Evolutionary conservation across 2,113 vertebrate species (phyloP).

Genomic region (Grammomys surdaster): DNA sequence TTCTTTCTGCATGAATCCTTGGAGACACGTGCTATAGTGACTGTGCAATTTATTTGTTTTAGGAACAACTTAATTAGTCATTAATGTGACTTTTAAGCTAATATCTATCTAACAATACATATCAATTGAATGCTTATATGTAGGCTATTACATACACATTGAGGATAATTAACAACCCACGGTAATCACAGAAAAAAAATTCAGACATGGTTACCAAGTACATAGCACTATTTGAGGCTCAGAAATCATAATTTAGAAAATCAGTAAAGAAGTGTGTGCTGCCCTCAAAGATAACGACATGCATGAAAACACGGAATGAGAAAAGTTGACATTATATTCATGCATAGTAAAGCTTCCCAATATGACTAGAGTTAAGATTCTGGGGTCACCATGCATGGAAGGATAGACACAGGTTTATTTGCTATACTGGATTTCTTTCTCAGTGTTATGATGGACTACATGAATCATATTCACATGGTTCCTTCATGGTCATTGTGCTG

Average conservation of each 20-base stretch:
- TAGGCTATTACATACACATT: neutral
- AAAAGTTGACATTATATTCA: neutral
- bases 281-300: neutral
- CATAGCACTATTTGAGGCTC: neutral
- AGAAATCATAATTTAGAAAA: neutral
- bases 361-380: neutral
- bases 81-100: neutral
- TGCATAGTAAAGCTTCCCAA: neutral
- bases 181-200: neutral
- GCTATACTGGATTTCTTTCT: neutral
- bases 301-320: neutral
- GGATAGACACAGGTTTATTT: neutral
- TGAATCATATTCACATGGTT: neutral
- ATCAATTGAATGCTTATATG: neutral
- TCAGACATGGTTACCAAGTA: neutral
- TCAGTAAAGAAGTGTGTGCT: neutral
- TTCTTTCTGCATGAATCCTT: neutral
- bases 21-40: neutral
- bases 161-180: neutral
- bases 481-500: neutral
- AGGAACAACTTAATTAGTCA: neutral
- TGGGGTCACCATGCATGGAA: neutral
- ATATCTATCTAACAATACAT: neutral
- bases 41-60: neutral
- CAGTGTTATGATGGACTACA: neutral